phyloP scores from a whole-genome alignment of 1,140 invertebrate species.

The Drosophila nigromelanica region DNA sequence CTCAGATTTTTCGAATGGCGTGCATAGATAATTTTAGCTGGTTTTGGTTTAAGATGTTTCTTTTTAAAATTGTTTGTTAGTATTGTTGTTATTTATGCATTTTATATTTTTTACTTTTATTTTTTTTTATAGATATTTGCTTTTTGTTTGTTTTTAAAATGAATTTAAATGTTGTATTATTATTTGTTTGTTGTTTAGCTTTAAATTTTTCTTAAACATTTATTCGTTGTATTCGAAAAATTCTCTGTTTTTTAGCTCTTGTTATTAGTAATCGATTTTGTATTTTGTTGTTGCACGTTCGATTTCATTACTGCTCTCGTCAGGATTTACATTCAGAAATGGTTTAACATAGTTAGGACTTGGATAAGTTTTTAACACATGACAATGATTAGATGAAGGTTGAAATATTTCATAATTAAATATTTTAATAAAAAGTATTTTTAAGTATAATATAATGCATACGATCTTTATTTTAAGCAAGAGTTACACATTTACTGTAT shows the following conservation, averaged over 20 bases:
- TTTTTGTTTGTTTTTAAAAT: conserved; percentile 6
- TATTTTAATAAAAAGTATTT: conserved; percentile 31
- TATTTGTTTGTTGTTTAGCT: conserved; percentile 26
- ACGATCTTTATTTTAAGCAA: conserved; percentile 67
- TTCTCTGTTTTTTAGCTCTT: conserved; percentile 50
- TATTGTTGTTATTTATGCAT: background rate
- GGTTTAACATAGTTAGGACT: conserved; percentile 18
- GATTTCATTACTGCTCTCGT: conserved; percentile 11
- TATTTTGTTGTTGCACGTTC: conserved; percentile 25
- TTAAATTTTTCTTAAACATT: conserved; percentile 75
- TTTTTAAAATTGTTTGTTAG: conserved; percentile 31
- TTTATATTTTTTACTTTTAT: conserved; percentile 13
- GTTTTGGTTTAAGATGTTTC: conserved; percentile 30
- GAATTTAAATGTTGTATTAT: conserved; percentile 11
- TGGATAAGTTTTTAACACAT: conserved; percentile 14
- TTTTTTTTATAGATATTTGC: conserved; percentile 10
- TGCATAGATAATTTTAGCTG: conserved; percentile 45
- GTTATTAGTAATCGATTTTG: conserved; percentile 20
- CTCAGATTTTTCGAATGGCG: conserved; percentile 52
- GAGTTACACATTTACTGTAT: conserved; percentile 58
- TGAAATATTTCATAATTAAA: conserved; percentile 10
- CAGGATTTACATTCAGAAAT: background rate
- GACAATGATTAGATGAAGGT: conserved; percentile 18
- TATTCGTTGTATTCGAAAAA: conserved; percentile 83
- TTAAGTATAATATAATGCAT: conserved; percentile 58